Base-by-base conservation (phyloP, 1,140 invertebrate genomes). In the Polyergus mexicanus region DNA sequence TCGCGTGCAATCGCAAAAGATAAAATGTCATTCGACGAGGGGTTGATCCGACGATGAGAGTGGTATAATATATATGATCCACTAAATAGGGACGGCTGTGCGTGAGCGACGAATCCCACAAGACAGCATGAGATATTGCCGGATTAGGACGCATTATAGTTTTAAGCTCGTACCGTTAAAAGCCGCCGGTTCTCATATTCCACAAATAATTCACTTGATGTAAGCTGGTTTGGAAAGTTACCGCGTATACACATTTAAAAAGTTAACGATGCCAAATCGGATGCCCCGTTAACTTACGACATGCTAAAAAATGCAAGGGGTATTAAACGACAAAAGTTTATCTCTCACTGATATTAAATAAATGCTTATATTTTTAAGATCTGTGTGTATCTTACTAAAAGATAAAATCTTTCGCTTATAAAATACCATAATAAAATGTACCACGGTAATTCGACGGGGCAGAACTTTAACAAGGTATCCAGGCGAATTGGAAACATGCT, bases 141-240 rank as follows among this genome's bases (percentile, higher is more conserved):
- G 92, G 90, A 93, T 94, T 92, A 94, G 92, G 91, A 88, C 65
- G 90, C 85, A 92, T 94, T 93, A 93, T 92, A 93, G 92, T 94
- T 94, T 94, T 94, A 94, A 94, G 92, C 91, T 89, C 75, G 77
- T 90, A 75, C 74, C 86, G 81, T 92, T 91, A 89, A 92, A 91
- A 91, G 86, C 85, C 81, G 86, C 68, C 69, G 90, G 91, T 93
- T 92, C 92, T 94, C 91, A 93, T 91, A 78, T 76, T 60, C 63
- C 22, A n/a, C 22, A 35, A 47, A 74, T 60, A 72, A 89, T 69
- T 84, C 81, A 68, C 85, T 74, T 58, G 68, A 74, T 44, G 78
- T 74, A 74, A 72, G 68, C 68, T 83, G 65, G 56, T 72, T 66
- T 47, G 56, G 47, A 84, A 63, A 84, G 80, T 72, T 84, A 83